These are phyloP conservation scores for Myocastor coypus DNA, from an alignment of 2,113 vertebrate genomes.

Conservation along the genomic window DNA sequence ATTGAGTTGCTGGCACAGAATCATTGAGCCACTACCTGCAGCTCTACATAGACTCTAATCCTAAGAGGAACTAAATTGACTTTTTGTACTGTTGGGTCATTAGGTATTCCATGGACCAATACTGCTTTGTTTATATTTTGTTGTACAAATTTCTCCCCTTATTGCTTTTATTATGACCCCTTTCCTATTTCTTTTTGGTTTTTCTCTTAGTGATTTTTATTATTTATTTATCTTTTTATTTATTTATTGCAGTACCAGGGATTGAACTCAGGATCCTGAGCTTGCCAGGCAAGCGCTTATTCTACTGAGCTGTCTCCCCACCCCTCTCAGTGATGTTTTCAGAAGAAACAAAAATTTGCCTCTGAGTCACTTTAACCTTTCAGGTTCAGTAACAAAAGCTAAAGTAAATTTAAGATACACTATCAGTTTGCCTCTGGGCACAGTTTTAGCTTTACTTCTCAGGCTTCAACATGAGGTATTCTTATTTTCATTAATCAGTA, in stretches of 20 bases:
- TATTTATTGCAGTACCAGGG: too few relatives aligned
- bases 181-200: not conserved
- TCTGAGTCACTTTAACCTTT: not conserved
- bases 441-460: not conserved
- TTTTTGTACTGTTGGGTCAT: fast-evolving
- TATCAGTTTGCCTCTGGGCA: slow-evolving; percentile 54
- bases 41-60: not conserved
- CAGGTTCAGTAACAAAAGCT: not conserved
- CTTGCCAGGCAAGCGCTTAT: too few relatives aligned
- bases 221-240: too few relatives aligned
- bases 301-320: too few relatives aligned
- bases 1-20: not conserved
- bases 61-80: not conserved
- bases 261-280: too few relatives aligned
- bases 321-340: not conserved
- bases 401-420: not conserved
- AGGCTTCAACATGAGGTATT: not conserved
- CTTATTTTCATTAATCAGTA: not conserved
- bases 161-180: not conserved
- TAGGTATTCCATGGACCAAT: not conserved
- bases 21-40: fast-evolving
- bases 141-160: not conserved
- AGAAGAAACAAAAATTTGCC: not conserved
- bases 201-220: not conserved
- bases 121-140: not conserved